phyloP scores from a whole-genome alignment of 1,140 invertebrate genomes.

The Coptotermes formosanus region DNA sequence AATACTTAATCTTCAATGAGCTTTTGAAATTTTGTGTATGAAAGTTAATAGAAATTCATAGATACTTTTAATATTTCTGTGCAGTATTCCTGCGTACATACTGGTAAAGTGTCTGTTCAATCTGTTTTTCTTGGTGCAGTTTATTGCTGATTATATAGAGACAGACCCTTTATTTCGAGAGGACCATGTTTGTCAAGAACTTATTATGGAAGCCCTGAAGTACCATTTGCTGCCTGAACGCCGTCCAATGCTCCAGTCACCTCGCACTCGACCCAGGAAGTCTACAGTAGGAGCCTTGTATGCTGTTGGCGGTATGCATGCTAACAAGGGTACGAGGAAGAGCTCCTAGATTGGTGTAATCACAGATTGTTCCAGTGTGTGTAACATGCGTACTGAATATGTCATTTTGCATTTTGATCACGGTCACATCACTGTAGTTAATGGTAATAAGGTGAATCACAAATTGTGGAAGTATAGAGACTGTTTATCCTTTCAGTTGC shows the following conservation, averaged over 20 bases:
- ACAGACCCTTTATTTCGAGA: conserved; percentile 62
- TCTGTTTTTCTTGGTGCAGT: conserved; percentile 52
- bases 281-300: conserved; percentile 85
- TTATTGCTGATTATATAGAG: conserved; percentile 83
- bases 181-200: conserved; percentile 71
- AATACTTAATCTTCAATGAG: too few species aligned
- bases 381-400: too few species aligned
- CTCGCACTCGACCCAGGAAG: conserved; percentile 82
- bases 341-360: too few species aligned
- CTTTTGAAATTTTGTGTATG: too few species aligned
- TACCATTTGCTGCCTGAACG: conserved; percentile 88
- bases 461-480: background rate
- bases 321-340: conserved; percentile 59
- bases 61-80: too few species aligned
- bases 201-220: conserved; percentile 91
- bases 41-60: too few species aligned
- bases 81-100: too few species aligned
- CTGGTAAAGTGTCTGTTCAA: too few species aligned
- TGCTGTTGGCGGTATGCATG: conserved; percentile 89
- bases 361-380: too few species aligned
- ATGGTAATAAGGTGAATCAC: too few species aligned
- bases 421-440: too few species aligned
- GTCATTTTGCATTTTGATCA: too few species aligned
- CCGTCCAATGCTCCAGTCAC: conserved; percentile 70
- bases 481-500: conserved; percentile 56